phyloP scores from a whole-genome alignment of 2,797 vertebrate genomes.

The Tragopan temminckii region DNA sequence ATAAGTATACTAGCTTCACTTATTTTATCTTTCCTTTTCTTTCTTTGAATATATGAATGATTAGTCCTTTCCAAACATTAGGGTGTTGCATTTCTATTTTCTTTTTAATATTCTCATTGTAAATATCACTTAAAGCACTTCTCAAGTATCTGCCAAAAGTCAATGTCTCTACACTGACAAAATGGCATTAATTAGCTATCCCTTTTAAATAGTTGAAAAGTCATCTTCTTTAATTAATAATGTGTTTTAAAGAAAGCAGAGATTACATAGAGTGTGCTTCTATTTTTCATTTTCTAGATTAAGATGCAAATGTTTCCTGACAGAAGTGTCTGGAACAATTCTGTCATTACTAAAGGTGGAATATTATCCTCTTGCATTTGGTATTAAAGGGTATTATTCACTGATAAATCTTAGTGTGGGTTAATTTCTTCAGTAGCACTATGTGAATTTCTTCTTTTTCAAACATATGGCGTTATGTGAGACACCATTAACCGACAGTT shows the following conservation, averaged over 20 bases:
- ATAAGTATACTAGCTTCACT: slow-evolving; percentile 2
- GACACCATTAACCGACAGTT: neutral
- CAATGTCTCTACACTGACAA: neutral
- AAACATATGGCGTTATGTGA: neutral
- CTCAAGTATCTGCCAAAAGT: slow-evolving; percentile 24
- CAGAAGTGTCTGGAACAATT: neutral
- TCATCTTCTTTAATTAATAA: slow-evolving; percentile 20
- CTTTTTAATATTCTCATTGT: neutral
- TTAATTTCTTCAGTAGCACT: neutral
- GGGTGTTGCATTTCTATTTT: slow-evolving; percentile 1
- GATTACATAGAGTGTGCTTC: neutral
- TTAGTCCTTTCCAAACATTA: slow-evolving; percentile 16
- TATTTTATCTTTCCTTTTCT: slow-evolving; percentile 8
- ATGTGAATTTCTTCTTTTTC: neutral
- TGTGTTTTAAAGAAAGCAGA: neutral
- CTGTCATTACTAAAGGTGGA: neutral
- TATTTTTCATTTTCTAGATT: neutral
- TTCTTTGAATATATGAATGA: neutral
- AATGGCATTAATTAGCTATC: slow-evolving; percentile 35
- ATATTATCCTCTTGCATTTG: neutral
- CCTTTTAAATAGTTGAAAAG: slow-evolving; percentile 24
- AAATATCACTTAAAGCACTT: slow-evolving; percentile 26
- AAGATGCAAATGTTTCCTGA: neutral
- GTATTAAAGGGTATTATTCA: neutral
- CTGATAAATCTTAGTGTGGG: neutral